Base-by-base conservation (phyloP, 2,797 vertebrate species). In the Myotis myotis region DNA sequence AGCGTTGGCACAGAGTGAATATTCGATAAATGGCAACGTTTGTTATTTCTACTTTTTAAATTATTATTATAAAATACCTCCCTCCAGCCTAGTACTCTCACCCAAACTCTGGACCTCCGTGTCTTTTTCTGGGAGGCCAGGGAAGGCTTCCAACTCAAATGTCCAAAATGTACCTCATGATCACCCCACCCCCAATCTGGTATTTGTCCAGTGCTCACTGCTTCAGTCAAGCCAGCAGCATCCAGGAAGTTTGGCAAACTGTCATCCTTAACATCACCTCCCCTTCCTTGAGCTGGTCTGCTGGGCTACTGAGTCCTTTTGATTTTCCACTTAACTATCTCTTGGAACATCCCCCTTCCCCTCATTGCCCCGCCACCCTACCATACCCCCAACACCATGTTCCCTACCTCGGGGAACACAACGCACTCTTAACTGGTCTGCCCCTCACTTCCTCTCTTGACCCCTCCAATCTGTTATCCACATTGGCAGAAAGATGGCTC, bases 121-220 rank as follows among this genome's bases (percentile, higher is more conserved):
- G 19, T 90, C 47, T 95, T 87, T 82, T 36, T 60, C 87, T 81
- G 33, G 13, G 33, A 93, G 51, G 8, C 70, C 60, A 95, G 53
- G 5, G 78, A 95, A 87, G 28, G 13, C 16, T 41, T 91, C 76
- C 33, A 82, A 55, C 36, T 76, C 25, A 75, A 87, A 60, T 4
- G 30, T n/a, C 76, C 80, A 47, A 89, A 84, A 23, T 16, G 22
- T 36, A 83, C 41, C 53, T 70, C 3, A 6, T 16, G 75, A 49
- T 22, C 57, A 38, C 8, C 25, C 8, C 0, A n/a, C 38, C 28
- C 33, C 53, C 57, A 10, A 10, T 6, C 28, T 78, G 41, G 7
- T 72, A 36, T 55, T 55, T 47, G 7, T 17, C 5, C 47, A 80
- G 86, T 1, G 12, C 15, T 44, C 19, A n/a, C n/a, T 86, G 15